Evolutionary conservation across 2,113 vertebrate genomes (phyloP), one percentile per base, ranked within the genome.

Genomic region (Uropsilus gracilis): DNA sequence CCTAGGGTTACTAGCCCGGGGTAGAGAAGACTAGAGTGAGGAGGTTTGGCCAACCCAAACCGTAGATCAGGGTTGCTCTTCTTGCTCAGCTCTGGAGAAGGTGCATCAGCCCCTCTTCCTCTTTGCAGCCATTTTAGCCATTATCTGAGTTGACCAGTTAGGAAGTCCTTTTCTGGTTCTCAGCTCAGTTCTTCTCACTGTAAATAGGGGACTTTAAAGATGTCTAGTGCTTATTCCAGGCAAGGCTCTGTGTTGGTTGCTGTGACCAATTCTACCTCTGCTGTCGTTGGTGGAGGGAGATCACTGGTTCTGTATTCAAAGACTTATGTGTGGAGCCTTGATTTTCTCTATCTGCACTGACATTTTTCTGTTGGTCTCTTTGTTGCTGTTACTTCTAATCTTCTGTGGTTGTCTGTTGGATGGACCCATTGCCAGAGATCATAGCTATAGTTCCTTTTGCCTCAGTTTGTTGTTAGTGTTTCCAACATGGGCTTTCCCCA

Each of bases 1-100:
- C 83, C 93, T 66, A 63, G 93, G 95, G 91, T 96, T 95, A 90
- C 88, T 89, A 93, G 87, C 88, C 89, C 87, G 37, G 66, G 69
- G 73, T 90, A 76, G 69, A 76, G 53, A 86, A 86, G 83, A 48
- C 80, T 76, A 30, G 91, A 87, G 57, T 55, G 50, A 73, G 66
- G 82, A 89, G 39, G 20, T 71, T 55, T 57, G 77, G 26, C 63
- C 46, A 48, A 86, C 89, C 34, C 32, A 42, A 42, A 57, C 26
- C 4, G n/a, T n/a, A 20, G 30, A 59, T 48, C 10, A 10, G 32
- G 1, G 22, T 14, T 20, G 78, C 71, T 81, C 63, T 13, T 83
- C 28, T 64, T 69, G 5, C 26, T 72, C 76, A 30, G 42, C 32
- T 76, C 34, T 34, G 59, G 71, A 59, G 78, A 78, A 46, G 48